Base-by-base conservation (phyloP, 1,140 invertebrate species). In the Zaprionus taronus region DNA sequence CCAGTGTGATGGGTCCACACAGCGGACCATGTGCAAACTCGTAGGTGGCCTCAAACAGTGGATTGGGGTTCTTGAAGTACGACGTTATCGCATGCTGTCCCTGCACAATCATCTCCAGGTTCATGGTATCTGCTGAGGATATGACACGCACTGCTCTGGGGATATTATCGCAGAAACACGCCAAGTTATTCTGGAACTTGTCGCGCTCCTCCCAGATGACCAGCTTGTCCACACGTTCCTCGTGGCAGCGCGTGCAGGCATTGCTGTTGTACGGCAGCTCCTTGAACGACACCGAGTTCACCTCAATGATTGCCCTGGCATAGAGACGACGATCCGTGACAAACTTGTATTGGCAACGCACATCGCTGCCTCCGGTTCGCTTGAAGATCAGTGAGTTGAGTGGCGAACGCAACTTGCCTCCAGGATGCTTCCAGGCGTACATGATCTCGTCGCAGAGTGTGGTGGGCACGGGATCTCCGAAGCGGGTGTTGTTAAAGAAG, bases 401-500 rank as follows among this genome's bases (percentile, higher is more conserved):
- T 0, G 97, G 97, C 1, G 96, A 97, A 5, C 96, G 93, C 1
- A 98, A 93, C 53, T 94, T 94, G 0, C 97, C 97, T 3, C 94
- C 94, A 5, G 95, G 94, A 55, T 94, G 93, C 73, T 95, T 95
- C 96, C 97, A 97, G 0, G 96, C 96, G 5, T 96, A 95, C 83
- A 97, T 97, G 1, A 96, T 95, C 91, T 98, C 97, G 83, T 98
- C 97, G 92, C 97, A 98, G 9, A 96, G 95, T 0, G 96, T 97
- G 24, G 95, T 96, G 0, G 94, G 94, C 0, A 98, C 95, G 0
- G 96, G 95, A 64, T 96, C 96, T 0, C 97, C 97, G 69, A 96
- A 96, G 34, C 96, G 95, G 0, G 96, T 98, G 69, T 97, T 97
- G 91, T 98, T 98, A 93, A 98, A 98, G 93, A 98, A 98, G 83